Conservation (phyloP, 2,113 vertebrate species). For the Columbina picui region DNA sequence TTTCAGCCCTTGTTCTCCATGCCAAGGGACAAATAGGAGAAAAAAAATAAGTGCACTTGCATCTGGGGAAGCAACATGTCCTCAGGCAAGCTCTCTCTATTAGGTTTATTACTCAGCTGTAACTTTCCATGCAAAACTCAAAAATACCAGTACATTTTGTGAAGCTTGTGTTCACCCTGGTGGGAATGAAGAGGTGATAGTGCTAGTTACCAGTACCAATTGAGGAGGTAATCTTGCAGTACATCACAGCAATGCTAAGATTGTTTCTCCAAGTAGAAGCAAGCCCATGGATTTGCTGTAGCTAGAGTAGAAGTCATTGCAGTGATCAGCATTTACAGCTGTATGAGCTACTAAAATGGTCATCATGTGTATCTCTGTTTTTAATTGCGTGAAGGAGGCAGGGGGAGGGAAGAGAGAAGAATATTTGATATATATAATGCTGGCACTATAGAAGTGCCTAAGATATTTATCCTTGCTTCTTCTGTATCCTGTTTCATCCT, state of each 20-base stretch:
- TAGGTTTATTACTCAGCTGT: neutral
- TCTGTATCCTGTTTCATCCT: neutral
- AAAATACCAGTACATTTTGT: neutral
- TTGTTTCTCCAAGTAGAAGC: neutral
- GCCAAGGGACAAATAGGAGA: neutral
- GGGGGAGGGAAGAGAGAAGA: neutral
- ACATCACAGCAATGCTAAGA: neutral
- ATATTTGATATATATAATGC: neutral
- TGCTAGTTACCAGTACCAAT: neutral
- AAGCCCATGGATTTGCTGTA: neutral
- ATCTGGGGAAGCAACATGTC: neutral
- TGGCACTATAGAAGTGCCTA: neutral
- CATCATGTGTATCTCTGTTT: neutral
- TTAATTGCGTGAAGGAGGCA: neutral
- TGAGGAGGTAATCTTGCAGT: neutral
- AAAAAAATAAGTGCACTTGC: neutral
- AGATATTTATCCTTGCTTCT: neutral
- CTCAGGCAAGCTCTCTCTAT: neutral
- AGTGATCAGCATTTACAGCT: neutral
- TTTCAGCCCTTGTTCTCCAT: neutral
- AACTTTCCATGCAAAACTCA: neutral
- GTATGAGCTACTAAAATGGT: neutral
- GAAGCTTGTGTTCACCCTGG: neutral
- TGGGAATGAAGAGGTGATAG: neutral
- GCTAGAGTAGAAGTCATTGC: neutral